Base-by-base conservation (phyloP, 1,140 invertebrate genomes). In the Leptopilina clavipes region DNA sequence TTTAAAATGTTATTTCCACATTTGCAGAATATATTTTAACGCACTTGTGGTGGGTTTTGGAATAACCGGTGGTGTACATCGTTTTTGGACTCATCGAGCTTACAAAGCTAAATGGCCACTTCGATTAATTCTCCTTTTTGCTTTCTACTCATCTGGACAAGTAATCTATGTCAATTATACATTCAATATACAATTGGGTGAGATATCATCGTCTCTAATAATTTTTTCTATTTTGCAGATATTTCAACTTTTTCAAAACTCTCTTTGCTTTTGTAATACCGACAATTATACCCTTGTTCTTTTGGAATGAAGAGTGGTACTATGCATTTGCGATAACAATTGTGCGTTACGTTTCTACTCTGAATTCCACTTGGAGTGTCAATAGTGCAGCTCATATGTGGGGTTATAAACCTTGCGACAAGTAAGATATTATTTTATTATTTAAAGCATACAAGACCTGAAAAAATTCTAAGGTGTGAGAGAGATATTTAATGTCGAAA, bases 31-130 rank as follows among this genome's bases (percentile, higher is more conserved):
- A 44, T 44, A 12, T 44, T 44, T 89, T 95, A 94, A 93, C 12
- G 91, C 93, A 45, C 12, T 93, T 0, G 86, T 93, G 54, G 93
- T 92, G 31, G 96, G 94, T 1, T 84, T 96, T 19, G 96, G 96
- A 7, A 94, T 98, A 74, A 98, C 98, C 7, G 97, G 96, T 43
- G 98, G 98, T 19, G 96, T 96, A 12, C 98, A 99, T 89, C 92
- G 97, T 80, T 92, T 98, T 18, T 99, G 97, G 97, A 93, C 97
- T 7, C 98, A 99, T 89, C 93, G 95, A 81, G 94, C 97, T 0
- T 99, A 98, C 91, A 98, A 98, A 91, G 98, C 97, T 9, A 96
- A 94, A 87, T 94, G 94, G 91, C 97, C 96, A 0, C 89, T 98
- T 8, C 91, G 94, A 77, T 71, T 97, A 1, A 89, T 98, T 19